phyloP scores from a whole-genome alignment of 2,797 vertebrate species.

The Carapus acus region DNA sequence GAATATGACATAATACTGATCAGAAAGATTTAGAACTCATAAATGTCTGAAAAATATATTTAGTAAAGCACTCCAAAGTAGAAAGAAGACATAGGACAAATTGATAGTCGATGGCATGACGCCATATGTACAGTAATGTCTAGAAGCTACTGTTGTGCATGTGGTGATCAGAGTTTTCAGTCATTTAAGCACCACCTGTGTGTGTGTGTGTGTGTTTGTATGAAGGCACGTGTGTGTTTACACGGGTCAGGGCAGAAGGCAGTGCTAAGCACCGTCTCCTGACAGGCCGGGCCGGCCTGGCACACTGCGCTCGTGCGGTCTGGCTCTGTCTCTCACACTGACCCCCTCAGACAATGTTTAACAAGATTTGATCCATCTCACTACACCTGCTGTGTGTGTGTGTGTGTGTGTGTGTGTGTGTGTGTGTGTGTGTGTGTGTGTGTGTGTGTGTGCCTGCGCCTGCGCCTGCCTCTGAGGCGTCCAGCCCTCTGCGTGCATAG shows the following conservation, averaged over 20 bases:
- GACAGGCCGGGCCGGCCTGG: slow-evolving; percentile 47
- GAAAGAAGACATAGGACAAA: too few species aligned
- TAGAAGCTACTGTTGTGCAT: too few species aligned
- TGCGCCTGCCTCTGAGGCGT: too few species aligned
- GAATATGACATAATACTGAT: too few species aligned
- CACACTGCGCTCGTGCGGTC: slow-evolving; percentile 40
- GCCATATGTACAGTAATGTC: too few species aligned
- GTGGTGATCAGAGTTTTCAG: too few species aligned
- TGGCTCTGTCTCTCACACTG: slow-evolving; percentile 23
- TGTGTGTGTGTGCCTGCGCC: slow-evolving; percentile 4
- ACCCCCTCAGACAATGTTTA: slow-evolving; percentile 23
- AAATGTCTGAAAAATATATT: too few species aligned
- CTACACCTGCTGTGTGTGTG: slow-evolving; percentile 34
- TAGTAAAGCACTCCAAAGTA: too few species aligned
- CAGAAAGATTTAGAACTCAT: too few species aligned
- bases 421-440: slow-evolving; percentile 23
- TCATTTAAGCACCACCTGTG: too few species aligned
- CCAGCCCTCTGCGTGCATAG: slow-evolving; percentile 45
- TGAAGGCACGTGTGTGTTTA: slow-evolving; percentile 19
- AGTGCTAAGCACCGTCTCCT: slow-evolving; percentile 48
- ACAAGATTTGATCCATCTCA: slow-evolving; percentile 26
- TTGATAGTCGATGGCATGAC: too few species aligned
- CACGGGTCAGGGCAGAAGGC: slow-evolving; percentile 59
- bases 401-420: slow-evolving; percentile 15
- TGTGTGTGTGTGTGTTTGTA: slow-evolving; percentile 1